Evolutionary conservation across 35 echinoderm and acorn worm genomes (phyloP).

Genomic region (Lytechinus variegatus): DNA sequence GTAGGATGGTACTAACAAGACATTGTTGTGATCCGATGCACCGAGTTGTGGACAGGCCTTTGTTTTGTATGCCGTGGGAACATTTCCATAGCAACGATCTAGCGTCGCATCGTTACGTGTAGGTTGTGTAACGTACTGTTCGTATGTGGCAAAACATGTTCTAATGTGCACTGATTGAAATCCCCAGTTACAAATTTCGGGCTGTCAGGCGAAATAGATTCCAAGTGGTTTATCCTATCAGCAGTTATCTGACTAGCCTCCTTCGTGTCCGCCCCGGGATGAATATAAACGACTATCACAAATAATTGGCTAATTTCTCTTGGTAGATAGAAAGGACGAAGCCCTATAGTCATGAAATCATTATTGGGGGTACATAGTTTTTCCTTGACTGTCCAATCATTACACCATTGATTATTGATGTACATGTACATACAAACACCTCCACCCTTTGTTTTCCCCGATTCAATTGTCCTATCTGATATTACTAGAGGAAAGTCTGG

Average conservation of each 20-base stretch:
- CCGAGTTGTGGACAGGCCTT: not conserved
- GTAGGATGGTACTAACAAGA: constrained; percentile 7
- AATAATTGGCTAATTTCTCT: constrained; percentile 70
- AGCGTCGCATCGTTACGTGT: not conserved
- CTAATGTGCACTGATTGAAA: constrained; percentile 29
- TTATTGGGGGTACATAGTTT: constrained; percentile 40
- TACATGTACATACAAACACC: constrained; percentile 8
- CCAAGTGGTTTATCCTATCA: not conserved
- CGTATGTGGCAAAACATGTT: not conserved
- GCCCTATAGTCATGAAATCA: constrained; percentile 63
- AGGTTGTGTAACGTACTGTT: not conserved
- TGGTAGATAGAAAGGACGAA: constrained; percentile 68
- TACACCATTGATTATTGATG: not conserved
- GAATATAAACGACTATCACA: constrained; percentile 37
- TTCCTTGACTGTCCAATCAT: constrained; percentile 24
- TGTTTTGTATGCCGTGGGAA: not conserved
- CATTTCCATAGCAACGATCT: constrained; percentile 39
- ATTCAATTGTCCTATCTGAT: not conserved
- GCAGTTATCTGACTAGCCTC: not conserved
- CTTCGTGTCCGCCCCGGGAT: not conserved
- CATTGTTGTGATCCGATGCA: constrained; percentile 29
- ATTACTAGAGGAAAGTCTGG: not conserved
- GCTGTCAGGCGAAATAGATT: not conserved
- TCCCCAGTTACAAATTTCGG: constrained; percentile 38
- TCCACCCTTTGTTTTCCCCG: not conserved